Evolutionary conservation across 2,888 invertebrate genomes (phyloP).

Genomic region (Ferrisia virgata): DNA sequence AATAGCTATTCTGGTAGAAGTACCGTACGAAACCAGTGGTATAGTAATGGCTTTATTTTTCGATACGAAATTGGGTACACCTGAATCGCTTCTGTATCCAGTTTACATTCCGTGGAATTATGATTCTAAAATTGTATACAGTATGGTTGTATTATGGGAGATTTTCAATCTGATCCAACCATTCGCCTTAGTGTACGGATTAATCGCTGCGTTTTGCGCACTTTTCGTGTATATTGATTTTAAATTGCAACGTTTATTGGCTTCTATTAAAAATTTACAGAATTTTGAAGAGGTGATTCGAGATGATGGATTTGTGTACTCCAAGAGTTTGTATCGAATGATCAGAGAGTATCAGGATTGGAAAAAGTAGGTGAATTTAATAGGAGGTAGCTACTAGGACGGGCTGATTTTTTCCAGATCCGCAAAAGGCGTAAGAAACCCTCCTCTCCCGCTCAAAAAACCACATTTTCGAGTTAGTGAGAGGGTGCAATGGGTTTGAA

Average conservation of each 20-base stretch:
- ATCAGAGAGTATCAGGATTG: not conserved
- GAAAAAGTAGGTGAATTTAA: too few species aligned
- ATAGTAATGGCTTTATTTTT: not conserved
- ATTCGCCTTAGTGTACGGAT: not conserved
- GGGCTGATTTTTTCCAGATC: too few species aligned
- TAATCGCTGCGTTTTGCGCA: not conserved
- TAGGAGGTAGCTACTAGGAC: too few species aligned
- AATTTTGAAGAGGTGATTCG: not conserved
- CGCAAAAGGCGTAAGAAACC: too few species aligned
- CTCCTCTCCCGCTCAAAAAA: too few species aligned
- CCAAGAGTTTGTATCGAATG: not conserved
- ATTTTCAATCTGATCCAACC: not conserved
- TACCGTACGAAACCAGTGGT: not conserved
- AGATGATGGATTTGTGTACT: not conserved
- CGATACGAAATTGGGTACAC: not conserved
- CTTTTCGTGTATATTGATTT: not conserved
- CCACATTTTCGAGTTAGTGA: too few species aligned
- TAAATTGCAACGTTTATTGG: not conserved
- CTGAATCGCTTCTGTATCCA: not conserved
- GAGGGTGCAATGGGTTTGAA: too few species aligned
- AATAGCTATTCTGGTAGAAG: not conserved
- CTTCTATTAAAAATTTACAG: not conserved
- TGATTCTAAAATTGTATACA: not conserved
- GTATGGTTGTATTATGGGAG: not conserved
- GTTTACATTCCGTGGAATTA: not conserved